These are phyloP conservation scores for Oncorhynchus tshawytscha DNA, from an alignment of 2,113 vertebrate genomes.

Conservation along the genomic window DNA sequence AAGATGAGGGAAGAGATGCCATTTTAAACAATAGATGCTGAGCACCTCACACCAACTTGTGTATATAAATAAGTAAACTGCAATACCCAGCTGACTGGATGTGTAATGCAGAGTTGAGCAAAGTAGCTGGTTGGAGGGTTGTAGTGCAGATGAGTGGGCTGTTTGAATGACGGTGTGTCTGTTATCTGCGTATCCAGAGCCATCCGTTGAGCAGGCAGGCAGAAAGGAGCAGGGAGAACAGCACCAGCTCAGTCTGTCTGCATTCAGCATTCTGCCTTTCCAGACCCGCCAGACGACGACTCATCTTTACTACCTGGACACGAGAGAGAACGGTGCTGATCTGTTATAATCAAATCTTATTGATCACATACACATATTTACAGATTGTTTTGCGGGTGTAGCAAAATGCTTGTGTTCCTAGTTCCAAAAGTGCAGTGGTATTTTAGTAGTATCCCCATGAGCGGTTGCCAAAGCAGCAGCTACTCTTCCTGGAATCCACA, in stretches of 20 bases:
- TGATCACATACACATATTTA: neutral
- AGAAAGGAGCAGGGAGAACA: slow-evolving; percentile 71
- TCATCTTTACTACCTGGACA: slow-evolving; percentile 73
- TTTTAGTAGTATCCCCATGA: no score
- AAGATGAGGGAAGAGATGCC: neutral
- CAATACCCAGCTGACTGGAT: neutral
- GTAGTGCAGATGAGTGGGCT: neutral
- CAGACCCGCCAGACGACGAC: slow-evolving; percentile 59
- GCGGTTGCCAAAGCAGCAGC: no score
- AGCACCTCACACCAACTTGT: neutral
- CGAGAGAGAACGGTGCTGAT: neutral
- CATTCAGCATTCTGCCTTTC: slow-evolving; percentile 67
- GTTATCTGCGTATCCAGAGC: slow-evolving; percentile 78
- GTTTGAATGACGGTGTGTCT: neutral
- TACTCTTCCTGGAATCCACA: no score
- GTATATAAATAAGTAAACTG: neutral
- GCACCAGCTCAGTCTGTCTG: slow-evolving; percentile 65
- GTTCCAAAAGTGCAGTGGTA: no score
- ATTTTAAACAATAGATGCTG: no score
- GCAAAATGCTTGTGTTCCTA: no score
- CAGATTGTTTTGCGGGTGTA: no score
- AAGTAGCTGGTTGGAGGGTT: neutral
- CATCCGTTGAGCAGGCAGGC: slow-evolving; percentile 74
- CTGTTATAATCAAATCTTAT: neutral
- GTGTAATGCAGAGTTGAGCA: neutral